These are phyloP conservation scores for Phania funesta DNA, from an alignment of 2,888 invertebrate genomes.

Conservation along the genomic window DNA sequence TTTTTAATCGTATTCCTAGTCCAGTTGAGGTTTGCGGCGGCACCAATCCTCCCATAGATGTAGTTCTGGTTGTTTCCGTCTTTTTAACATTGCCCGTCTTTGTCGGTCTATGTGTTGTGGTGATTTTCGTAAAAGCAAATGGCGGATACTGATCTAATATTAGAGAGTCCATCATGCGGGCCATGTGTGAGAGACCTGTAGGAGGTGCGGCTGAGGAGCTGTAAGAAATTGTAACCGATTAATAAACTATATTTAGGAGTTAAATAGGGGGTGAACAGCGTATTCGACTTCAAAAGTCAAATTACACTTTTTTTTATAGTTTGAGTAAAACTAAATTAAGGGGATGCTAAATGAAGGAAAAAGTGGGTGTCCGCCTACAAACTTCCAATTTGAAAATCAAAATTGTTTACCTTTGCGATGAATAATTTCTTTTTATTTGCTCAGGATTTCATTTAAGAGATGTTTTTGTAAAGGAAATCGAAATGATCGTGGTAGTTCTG, in stretches of 20 bases:
- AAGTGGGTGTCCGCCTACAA: too few species aligned
- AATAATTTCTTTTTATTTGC: too few species aligned
- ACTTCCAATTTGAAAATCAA: too few species aligned
- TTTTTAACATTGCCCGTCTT: conserved; percentile 73
- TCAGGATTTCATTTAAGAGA: too few species aligned
- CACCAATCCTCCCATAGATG: conserved; percentile 66
- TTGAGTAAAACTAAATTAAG: too few species aligned
- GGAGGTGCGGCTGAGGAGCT: conserved; percentile 82
- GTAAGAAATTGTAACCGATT: conserved; percentile 9
- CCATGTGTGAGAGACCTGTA: conserved; percentile 84
- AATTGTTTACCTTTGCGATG: too few species aligned
- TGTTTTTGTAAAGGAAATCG: too few species aligned
- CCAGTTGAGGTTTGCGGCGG: conserved; percentile 70
- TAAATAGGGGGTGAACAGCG: not conserved
- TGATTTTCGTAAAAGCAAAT: conserved; percentile 85
- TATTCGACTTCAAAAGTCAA: too few species aligned
- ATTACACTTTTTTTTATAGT: too few species aligned
- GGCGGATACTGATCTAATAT: conserved; percentile 85
- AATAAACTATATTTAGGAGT: not conserved
- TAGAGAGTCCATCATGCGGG: conserved; percentile 88
- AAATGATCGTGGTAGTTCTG: too few species aligned
- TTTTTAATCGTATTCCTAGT: conserved; percentile 73
- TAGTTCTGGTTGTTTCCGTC: conserved; percentile 70
- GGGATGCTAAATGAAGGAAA: too few species aligned
- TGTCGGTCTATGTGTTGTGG: conserved; percentile 81